A percentile compares a stretch with the other conserved stretches of the same genome.
These are phyloP conservation scores for Archocentrus centrarchus DNA, from an alignment of 2,113 vertebrate genomes.

Conservation along the genomic window DNA sequence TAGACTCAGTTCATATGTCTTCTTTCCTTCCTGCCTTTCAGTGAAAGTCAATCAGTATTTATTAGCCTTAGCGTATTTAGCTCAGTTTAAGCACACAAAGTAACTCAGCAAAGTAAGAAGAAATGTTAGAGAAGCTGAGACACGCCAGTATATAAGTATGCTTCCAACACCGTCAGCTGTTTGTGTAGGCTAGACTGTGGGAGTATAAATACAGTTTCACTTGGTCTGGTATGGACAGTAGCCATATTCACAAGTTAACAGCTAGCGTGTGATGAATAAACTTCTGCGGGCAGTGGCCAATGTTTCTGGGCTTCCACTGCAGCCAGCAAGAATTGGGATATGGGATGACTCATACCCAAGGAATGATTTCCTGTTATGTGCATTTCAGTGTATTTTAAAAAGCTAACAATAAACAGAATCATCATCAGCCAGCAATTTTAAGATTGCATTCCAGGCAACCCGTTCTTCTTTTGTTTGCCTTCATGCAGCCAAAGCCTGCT, in stretches of 20 bases:
- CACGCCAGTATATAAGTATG: neutral
- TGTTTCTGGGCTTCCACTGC: neutral
- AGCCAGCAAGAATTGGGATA: neutral
- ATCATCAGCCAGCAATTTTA: neutral
- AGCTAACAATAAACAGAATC: neutral
- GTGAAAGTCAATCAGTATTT: neutral
- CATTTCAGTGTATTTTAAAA: neutral
- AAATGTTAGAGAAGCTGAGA: neutral
- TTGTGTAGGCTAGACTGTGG: neutral
- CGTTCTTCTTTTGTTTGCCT: neutral
- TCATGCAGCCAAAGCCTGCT: neutral
- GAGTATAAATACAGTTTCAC: constrained; percentile 1
- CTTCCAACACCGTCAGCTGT: neutral
- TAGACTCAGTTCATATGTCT: neutral
- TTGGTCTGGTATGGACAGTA: constrained; percentile 4
- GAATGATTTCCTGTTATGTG: neutral
- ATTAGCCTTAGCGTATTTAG: neutral
- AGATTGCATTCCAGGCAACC: neutral
- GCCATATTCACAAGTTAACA: neutral
- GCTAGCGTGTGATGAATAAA: constrained; percentile 8
- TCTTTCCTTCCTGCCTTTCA: constrained; percentile 10
- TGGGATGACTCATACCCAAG: neutral
- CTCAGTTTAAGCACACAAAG: constrained; percentile 5
- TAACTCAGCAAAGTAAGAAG: neutral
- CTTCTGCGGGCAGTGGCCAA: neutral